These are phyloP conservation scores for Eptesicus fuscus DNA, from an alignment of 2,113 vertebrate species.

Conservation along the genomic window DNA sequence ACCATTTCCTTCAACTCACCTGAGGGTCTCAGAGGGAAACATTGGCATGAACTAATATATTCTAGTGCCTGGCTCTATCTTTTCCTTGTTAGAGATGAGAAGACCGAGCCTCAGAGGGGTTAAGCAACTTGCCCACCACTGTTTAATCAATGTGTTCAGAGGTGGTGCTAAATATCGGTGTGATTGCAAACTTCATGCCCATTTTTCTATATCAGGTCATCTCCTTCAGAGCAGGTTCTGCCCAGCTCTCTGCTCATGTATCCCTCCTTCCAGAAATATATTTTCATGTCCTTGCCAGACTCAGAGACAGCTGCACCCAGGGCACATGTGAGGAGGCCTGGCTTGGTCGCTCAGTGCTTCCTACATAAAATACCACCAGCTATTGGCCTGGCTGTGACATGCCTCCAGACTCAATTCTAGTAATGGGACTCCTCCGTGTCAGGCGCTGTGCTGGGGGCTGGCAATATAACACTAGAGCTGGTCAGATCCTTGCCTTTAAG, in stretches of 20 bases:
- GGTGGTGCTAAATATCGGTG: background rate
- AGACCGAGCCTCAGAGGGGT: background rate
- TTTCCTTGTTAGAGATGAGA: background rate
- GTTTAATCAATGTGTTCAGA: background rate
- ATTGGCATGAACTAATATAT: background rate
- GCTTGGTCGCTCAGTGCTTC: background rate
- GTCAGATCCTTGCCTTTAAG: background rate
- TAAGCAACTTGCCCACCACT: background rate
- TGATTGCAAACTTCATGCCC: background rate
- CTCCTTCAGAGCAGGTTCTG: background rate
- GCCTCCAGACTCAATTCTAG: background rate
- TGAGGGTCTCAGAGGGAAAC: background rate
- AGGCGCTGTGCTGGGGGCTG: background rate
- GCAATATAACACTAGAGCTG: background rate
- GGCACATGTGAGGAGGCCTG: background rate
- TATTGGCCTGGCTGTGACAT: no score
- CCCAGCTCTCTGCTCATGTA: background rate
- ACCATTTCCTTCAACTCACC: background rate
- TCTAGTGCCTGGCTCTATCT: background rate
- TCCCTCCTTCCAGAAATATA: background rate
- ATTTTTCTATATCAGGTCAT: background rate
- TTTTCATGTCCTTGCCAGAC: background rate
- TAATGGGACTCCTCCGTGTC: accelerated
- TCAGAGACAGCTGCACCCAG: background rate
- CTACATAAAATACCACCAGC: background rate